phyloP scores from a whole-genome alignment of 1,140 invertebrate species.

The Eupristina koningsbergeri region DNA sequence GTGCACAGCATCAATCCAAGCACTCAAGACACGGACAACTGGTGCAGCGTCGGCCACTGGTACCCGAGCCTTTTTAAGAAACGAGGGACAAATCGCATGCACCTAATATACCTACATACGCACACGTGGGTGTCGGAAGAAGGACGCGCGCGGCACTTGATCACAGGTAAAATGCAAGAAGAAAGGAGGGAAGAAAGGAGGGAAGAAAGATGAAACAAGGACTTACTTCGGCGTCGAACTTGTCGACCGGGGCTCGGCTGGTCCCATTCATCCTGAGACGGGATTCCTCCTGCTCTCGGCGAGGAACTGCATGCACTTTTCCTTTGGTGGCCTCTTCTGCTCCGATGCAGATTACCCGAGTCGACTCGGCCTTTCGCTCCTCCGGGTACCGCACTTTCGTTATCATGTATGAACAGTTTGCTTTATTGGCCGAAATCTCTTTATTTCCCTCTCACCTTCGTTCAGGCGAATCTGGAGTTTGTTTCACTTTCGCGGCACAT shows the following conservation, averaged over 20 bases:
- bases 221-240: slow-evolving; percentile 28
- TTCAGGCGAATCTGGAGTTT: no score
- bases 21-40: not conserved
- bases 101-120: slow-evolving; percentile 31
- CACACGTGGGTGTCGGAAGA: not conserved
- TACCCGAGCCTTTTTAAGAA: slow-evolving; percentile 41
- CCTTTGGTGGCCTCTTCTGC: not conserved
- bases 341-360: no score
- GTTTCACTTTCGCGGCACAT: not conserved
- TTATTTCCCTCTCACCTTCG: not conserved
- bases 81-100: slow-evolving; percentile 33
- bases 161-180: not conserved
- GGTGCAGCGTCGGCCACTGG: not conserved
- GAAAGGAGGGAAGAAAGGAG: not conserved
- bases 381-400: not conserved
- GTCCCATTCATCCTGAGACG: slow-evolving; percentile 32
- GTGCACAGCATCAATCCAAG: not conserved
- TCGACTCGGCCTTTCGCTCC: not conserved
- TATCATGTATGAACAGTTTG: no score
- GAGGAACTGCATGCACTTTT: slow-evolving; percentile 4
- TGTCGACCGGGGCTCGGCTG: not conserved
- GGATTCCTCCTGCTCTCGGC: not conserved
- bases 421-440: not conserved
- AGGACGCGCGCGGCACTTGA: slow-evolving; percentile 6
- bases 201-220: not conserved